Evolutionary conservation across 2,888 invertebrate species (phyloP), one percentile per base, ranked within the genome.

Genomic region (Napeogenes inachia): DNA sequence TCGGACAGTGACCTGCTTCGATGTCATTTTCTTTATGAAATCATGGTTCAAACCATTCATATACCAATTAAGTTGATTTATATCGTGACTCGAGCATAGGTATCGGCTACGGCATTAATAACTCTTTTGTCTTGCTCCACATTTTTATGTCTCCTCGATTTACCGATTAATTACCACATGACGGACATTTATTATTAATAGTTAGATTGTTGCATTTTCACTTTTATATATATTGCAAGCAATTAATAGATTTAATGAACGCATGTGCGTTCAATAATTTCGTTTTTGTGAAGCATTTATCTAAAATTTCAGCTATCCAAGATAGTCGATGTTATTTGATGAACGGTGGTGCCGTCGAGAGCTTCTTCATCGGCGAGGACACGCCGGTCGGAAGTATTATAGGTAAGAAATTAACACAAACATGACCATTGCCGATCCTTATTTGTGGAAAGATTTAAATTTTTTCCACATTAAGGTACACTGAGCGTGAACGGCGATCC

Each of bases 271-370:
- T 32, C 13, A 13, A 4, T 53, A 13, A 13, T 62, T 30, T 42
- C 42, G 21, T 61, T 55, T 8, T 46, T 35, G 35, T 35, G 35
- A 35, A 35, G 35, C 35, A 2, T 10, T 42, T 0, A 6, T 42
- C 42, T 6, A 42, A 10, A 10, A 10, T 76, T 78, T 4, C 85
- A 95, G 95, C 92, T 70, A 92, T 94, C 78, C 92, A 94, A 74
- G 97, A 97, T 89, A 95, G 95, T 76, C 92, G 97, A 76, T 98
- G 98, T 81, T 98, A 96, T 85, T 89, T 98, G 79, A 95, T 96
- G 89, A 96, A 95, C 76, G 97, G 97, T 46, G 96, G 96, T 55
- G 96, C 97, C 0, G 96, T 97, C 57, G 97, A 97, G 82, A 97
- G 95, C 81, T 96, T 98, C 84, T 95, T 97, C 82, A 96, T 97